A percentile compares a stretch with the other conserved stretches of the same genome.
These are phyloP conservation scores for Entomobrya proxima DNA, from an alignment of 2,888 invertebrate genomes.

Conservation along the genomic window DNA sequence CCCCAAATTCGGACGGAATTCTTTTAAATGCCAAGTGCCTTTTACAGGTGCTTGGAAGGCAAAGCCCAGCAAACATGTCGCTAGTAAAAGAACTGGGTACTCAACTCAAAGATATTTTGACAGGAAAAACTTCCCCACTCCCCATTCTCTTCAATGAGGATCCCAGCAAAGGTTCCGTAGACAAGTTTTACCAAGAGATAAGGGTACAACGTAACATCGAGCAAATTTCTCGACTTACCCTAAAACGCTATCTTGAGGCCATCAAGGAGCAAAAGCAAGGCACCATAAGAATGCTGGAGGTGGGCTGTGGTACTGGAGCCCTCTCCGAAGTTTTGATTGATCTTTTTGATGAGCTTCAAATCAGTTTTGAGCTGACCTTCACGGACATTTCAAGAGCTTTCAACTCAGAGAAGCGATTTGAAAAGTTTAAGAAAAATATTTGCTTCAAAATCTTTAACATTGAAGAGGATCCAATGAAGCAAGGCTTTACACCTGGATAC, in stretches of 20 bases:
- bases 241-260: slow-evolving; percentile 15
- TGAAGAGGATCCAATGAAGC: slow-evolving; percentile 64
- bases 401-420: slow-evolving; percentile 55
- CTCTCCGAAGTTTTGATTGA: slow-evolving; percentile 36
- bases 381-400: slow-evolving; percentile 62
- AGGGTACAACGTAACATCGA: slow-evolving; percentile 38
- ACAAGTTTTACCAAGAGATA: slow-evolving; percentile 56
- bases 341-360: slow-evolving; percentile 22
- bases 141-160: slow-evolving; percentile 57
- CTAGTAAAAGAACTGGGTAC: slow-evolving; percentile 36
- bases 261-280: slow-evolving; percentile 23
- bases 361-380: slow-evolving; percentile 33
- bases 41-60: slow-evolving; percentile 26
- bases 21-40: slow-evolving; percentile 40
- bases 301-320: slow-evolving; percentile 61
- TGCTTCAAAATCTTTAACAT: slow-evolving; percentile 61
- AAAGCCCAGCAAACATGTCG: slow-evolving; percentile 54
- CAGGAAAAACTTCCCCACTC: slow-evolving; percentile 44
- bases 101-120: slow-evolving; percentile 52
- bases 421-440: slow-evolving; percentile 46
- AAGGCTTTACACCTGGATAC: slow-evolving; percentile 63
- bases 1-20: slow-evolving; percentile 37
- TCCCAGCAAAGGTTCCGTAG: slow-evolving; percentile 41
- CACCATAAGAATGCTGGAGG: slow-evolving; percentile 33
- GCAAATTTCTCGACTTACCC: background rate